Conservation (phyloP, 2,113 vertebrate genomes). For the Neopipo cinnamomea region DNA sequence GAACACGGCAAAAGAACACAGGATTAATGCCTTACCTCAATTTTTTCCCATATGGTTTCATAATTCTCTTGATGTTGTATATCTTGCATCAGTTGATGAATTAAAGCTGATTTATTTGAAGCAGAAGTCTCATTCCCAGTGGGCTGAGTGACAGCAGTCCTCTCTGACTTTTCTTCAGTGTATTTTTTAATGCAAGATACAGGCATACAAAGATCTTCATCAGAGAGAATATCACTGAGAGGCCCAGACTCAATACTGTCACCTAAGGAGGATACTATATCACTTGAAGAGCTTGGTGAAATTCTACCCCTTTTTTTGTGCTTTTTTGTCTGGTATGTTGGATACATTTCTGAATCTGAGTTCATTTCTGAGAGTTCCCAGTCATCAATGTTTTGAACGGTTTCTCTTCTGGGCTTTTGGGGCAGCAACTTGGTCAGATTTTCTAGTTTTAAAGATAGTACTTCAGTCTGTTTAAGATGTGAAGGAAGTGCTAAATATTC, state of each 20-base stretch:
- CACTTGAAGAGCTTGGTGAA: slow-evolving; percentile 90
- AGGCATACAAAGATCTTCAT: slow-evolving; percentile 79
- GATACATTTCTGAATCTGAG: slow-evolving; percentile 83
- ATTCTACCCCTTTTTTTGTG: slow-evolving; percentile 73
- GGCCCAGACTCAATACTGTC: slow-evolving; percentile 91
- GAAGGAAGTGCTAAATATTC: slow-evolving; percentile 95
- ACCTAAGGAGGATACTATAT: slow-evolving; percentile 85
- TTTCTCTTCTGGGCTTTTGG: slow-evolving; percentile 78
- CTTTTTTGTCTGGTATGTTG: slow-evolving; percentile 72
- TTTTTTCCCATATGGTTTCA: slow-evolving; percentile 87
- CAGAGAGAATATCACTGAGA: slow-evolving; percentile 87
- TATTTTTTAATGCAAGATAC: slow-evolving; percentile 67
- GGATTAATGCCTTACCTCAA: slow-evolving; percentile 81
- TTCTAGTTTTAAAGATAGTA: slow-evolving; percentile 89
- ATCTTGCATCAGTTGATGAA: slow-evolving; percentile 88
- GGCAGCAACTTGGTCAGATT: slow-evolving; percentile 87
- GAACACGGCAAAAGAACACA: not conserved
- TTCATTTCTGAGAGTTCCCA: slow-evolving; percentile 95
- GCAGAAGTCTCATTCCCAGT: slow-evolving; percentile 66
- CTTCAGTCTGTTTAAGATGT: slow-evolving; percentile 91
- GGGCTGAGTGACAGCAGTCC: not conserved
- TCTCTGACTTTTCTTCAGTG: slow-evolving; percentile 54
- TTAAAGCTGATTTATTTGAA: slow-evolving; percentile 77
- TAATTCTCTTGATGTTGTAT: slow-evolving; percentile 88
- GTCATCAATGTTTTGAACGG: slow-evolving; percentile 90